Percentiles rank a stretch among this genome's conserved stretches.
Evolutionary conservation across 2,797 vertebrate species (phyloP).

Genomic region (Tragelaphus oryx): DNA sequence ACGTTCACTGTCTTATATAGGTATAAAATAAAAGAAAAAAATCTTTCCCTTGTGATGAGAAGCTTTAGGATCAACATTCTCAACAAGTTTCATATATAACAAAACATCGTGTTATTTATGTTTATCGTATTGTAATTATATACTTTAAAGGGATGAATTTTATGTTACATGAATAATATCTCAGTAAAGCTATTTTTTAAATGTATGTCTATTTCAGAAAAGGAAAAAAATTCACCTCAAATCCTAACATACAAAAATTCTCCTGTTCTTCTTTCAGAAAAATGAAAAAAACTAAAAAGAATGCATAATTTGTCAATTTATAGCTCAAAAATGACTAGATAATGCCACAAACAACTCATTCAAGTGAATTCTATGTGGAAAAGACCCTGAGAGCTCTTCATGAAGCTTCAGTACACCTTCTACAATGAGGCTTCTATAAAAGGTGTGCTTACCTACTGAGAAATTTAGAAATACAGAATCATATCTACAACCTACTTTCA

Average conservation of each 20-base stretch:
- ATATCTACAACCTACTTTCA: neutral
- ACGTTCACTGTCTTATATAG: neutral
- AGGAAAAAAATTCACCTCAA: neutral
- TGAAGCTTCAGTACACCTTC: neutral
- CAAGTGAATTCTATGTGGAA: neutral
- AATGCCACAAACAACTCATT: neutral
- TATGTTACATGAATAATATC: neutral
- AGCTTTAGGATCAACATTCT: neutral
- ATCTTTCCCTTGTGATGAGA: neutral
- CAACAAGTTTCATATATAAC: neutral
- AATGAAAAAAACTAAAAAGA: neutral
- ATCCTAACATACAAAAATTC: neutral
- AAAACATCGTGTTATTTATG: neutral
- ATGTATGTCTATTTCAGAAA: neutral
- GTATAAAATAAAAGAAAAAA: neutral
- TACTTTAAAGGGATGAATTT: neutral
- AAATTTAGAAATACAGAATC: neutral
- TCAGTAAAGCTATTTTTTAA: neutral
- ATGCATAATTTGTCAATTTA: neutral
- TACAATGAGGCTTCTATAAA: neutral
- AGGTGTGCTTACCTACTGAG: neutral
- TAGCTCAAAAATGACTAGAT: neutral
- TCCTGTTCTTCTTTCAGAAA: neutral
- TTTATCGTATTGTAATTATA: neutral
- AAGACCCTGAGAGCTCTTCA: neutral